These are phyloP conservation scores for Formicarius rufipectus DNA, from an alignment of 2,113 vertebrate genomes.

Conservation along the genomic window DNA sequence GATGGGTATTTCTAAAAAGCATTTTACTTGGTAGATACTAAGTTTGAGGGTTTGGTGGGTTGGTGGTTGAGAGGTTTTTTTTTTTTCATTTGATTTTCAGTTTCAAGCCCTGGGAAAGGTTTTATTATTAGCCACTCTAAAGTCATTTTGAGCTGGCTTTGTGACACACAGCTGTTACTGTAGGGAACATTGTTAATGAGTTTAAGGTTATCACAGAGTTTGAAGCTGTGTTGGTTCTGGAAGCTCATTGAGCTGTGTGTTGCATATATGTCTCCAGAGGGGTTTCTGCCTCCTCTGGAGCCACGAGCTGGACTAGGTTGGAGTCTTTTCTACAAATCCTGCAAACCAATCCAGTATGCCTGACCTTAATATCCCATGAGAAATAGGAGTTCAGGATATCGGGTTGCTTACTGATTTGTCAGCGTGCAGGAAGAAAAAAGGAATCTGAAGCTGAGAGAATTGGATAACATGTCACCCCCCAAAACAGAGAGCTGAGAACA, in stretches of 20 bases:
- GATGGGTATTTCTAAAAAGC: neutral
- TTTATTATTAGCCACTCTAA: conserved; percentile 30
- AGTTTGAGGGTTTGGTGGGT: neutral
- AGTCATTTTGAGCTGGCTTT: conserved; percentile 22
- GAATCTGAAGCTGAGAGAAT: neutral
- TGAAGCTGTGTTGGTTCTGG: neutral
- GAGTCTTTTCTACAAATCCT: neutral
- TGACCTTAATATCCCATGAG: neutral
- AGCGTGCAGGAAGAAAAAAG: neutral
- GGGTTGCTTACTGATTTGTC: neutral
- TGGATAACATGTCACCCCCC: neutral
- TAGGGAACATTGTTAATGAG: neutral
- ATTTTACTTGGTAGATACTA: neutral
- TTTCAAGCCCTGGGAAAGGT: neutral
- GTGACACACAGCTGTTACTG: conserved; percentile 42
- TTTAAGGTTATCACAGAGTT: conserved; percentile 44
- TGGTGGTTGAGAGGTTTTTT: neutral
- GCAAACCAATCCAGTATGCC: neutral
- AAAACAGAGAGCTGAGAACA: neutral
- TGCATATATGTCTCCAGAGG: neutral
- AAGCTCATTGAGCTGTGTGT: neutral
- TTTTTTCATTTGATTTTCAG: neutral
- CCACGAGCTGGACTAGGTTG: neutral
- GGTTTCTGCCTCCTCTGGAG: neutral
- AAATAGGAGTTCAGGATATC: neutral